A percentile compares a stretch with the other conserved stretches of the same genome.
phyloP scores from a whole-genome alignment of 2,888 invertebrate genomes.

The Poecilobothrus nobilitatus region DNA sequence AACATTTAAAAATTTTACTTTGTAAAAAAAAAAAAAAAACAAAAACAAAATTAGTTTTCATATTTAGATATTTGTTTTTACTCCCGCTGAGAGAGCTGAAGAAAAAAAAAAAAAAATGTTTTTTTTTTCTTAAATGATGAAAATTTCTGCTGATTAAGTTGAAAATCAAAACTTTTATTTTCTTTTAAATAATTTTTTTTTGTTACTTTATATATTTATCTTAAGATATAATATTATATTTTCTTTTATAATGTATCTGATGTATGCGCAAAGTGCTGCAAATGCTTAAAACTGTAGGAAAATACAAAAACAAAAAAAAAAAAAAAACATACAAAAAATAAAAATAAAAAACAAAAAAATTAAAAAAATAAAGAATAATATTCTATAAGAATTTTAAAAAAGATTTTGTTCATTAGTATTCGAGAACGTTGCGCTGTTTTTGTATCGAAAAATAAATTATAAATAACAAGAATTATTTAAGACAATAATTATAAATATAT shows the following conservation, averaged over 20 bases:
- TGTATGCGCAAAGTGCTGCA: neutral
- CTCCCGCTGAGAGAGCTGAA: constrained; percentile 1
- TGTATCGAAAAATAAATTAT: neutral
- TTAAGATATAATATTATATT: too few species aligned
- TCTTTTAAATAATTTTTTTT: neutral
- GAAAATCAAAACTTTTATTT: neutral
- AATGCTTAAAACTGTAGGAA: neutral
- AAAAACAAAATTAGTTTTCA: neutral
- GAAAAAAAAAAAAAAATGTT: too few species aligned
- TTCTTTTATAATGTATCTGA: neutral
- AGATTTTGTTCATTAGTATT: neutral
- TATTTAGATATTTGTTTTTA: neutral
- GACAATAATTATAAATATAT: too few species aligned
- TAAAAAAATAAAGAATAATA: too few species aligned
- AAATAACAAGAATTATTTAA: too few species aligned
- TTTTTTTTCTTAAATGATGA: neutral
- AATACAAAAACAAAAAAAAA: neutral
- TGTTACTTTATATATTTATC: too few species aligned
- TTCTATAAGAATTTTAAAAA: too few species aligned
- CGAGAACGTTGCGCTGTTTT: neutral
- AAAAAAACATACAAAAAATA: neutral
- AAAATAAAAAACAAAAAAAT: neutral
- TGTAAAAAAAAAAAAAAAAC: neutral
- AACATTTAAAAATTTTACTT: too few species aligned
- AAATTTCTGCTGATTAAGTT: constrained; percentile 1